phyloP scores from a whole-genome alignment of 2,113 vertebrate species.

The Charina bottae region DNA sequence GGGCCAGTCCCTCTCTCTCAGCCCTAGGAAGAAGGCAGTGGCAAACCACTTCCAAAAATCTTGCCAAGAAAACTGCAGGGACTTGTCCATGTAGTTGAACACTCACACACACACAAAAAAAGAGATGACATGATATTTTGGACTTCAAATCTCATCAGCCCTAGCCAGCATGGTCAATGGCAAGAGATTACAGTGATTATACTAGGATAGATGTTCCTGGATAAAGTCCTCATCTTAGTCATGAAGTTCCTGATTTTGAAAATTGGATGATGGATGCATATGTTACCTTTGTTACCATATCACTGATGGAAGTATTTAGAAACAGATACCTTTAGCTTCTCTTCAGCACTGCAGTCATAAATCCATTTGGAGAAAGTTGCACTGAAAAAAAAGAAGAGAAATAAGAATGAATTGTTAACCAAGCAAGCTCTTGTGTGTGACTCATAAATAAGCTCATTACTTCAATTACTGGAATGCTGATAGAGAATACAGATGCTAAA shows the following conservation, averaged over 20 bases:
- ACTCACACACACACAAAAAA: not conserved
- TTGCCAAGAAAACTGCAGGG: not conserved
- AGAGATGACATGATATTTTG: not conserved
- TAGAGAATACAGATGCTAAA: slow-evolving; percentile 11
- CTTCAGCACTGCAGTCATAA: not conserved
- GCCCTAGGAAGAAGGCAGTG: not conserved
- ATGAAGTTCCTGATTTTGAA: not conserved
- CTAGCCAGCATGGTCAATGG: not conserved
- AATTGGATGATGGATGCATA: not conserved
- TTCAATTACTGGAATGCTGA: slow-evolving; percentile 2
- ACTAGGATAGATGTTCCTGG: not conserved
- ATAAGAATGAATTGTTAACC: slow-evolving; percentile 1
- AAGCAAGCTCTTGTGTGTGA: slow-evolving; percentile 6
- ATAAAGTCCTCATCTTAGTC: not conserved
- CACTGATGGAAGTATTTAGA: not conserved
- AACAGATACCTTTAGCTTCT: not conserved
- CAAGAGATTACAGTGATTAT: not conserved
- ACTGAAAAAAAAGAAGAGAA: not conserved
- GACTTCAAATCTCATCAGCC: not conserved
- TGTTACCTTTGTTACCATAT: not conserved
- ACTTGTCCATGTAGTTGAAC: not conserved
- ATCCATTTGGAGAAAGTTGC: not conserved
- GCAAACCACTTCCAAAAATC: not conserved
- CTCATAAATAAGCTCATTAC: slow-evolving; percentile 22
- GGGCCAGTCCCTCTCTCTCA: not conserved